phyloP scores from a whole-genome alignment of 2,888 invertebrate genomes.

The Camponotus fellah region DNA sequence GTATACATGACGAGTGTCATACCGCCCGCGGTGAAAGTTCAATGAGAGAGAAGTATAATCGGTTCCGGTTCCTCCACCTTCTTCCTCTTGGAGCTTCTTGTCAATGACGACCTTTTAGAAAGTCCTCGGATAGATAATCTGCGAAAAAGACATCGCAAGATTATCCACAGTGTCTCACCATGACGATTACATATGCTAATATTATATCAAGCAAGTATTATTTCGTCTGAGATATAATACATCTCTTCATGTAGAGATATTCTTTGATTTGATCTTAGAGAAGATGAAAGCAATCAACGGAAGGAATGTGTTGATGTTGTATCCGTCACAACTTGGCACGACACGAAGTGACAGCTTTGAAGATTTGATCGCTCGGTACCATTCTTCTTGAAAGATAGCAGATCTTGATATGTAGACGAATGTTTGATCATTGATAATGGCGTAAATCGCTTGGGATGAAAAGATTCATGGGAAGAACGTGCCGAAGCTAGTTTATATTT shows the following conservation, averaged over 20 bases:
- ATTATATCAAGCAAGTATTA: not conserved
- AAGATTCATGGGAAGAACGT: slow-evolving; percentile 1
- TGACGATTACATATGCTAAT: slow-evolving; percentile 25
- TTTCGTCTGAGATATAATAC: not conserved
- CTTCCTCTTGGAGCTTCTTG: not conserved
- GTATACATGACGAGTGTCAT: slow-evolving; percentile 29
- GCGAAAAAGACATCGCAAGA: slow-evolving; percentile 7
- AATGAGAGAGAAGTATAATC: slow-evolving; percentile 58
- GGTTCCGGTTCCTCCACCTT: slow-evolving; percentile 53
- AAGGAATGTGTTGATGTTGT: slow-evolving; percentile 9
- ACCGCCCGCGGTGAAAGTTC: slow-evolving; percentile 67
- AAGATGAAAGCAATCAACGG: slow-evolving; percentile 5
- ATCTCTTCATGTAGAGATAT: not conserved
- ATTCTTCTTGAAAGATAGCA: slow-evolving; percentile 12
- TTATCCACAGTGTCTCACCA: slow-evolving; percentile 23
- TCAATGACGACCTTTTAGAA: slow-evolving; percentile 37
- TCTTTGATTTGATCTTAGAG: not conserved
- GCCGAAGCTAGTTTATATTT: slow-evolving; percentile 20
- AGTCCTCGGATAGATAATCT: slow-evolving; percentile 27
- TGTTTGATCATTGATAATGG: slow-evolving; percentile 5
- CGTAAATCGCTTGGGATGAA: slow-evolving; percentile 2
- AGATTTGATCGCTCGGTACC: slow-evolving; percentile 12
- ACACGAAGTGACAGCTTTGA: slow-evolving; percentile 29
- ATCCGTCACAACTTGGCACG: slow-evolving; percentile 5
- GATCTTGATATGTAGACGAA: slow-evolving; percentile 14